Conservation (phyloP, 1,140 invertebrate genomes). For the Oryctes rhinoceros region DNA sequence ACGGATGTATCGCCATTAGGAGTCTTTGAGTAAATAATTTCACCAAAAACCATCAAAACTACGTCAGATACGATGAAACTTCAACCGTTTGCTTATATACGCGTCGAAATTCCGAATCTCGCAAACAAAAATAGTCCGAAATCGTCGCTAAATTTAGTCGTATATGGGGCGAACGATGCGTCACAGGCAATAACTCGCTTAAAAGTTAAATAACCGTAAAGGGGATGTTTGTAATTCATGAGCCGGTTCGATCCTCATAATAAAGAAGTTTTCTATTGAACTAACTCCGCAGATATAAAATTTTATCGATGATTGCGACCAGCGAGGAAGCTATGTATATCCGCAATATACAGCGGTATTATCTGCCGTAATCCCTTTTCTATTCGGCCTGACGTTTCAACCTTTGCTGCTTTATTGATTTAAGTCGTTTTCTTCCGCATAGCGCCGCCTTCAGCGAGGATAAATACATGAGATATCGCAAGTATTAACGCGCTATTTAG, state of each 20-base stretch:
- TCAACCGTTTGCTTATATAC: no score
- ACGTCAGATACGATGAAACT: no score
- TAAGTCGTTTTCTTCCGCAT: background rate
- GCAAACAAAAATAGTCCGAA: no score
- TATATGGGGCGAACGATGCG: background rate
- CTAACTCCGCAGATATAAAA: constrained; percentile 5
- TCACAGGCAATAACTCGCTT: background rate
- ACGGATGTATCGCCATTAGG: no score
- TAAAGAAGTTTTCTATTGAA: constrained; percentile 6
- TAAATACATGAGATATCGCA: no score
- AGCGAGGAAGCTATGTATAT: background rate
- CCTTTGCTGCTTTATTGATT: background rate
- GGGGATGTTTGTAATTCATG: constrained; percentile 2
- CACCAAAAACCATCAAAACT: no score
- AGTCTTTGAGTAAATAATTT: no score
- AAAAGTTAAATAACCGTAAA: background rate
- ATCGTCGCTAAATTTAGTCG: no score
- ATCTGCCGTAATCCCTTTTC: background rate
- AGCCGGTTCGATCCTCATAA: background rate
- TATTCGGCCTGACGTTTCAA: background rate
- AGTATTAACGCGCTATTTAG: no score
- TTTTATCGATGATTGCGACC: background rate
- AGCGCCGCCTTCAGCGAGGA: no score
- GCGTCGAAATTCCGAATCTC: no score
- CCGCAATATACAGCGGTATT: constrained; percentile 1